phyloP scores from a whole-genome alignment of 2,113 vertebrate species.

The Phyllopteryx taeniolatus region DNA sequence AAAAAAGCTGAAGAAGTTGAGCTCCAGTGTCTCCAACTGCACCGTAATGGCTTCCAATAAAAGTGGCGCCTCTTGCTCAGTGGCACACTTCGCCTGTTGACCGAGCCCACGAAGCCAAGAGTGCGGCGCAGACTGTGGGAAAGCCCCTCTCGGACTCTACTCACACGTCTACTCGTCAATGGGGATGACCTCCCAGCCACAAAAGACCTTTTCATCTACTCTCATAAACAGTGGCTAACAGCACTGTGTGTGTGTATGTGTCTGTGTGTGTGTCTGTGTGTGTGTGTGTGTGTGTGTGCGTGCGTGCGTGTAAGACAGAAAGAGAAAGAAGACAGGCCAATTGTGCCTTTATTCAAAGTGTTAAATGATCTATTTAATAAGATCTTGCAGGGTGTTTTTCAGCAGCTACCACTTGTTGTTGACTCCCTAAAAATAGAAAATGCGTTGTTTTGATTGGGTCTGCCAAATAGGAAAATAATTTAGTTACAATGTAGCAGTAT shows the following conservation, averaged over 20 bases:
- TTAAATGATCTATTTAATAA: neutral
- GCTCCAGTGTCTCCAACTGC: conserved; percentile 2
- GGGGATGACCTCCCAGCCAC: conserved; percentile 64
- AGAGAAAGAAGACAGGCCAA: conserved; percentile 10
- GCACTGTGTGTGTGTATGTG: conserved; percentile 33
- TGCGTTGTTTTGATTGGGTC: neutral
- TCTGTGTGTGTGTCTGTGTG: conserved; percentile 19
- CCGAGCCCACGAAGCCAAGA: conserved; percentile 1
- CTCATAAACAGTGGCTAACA: conserved; percentile 49
- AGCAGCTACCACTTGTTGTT: conserved; percentile 33
- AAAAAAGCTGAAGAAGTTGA: neutral
- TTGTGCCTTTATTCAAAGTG: conserved; percentile 23
- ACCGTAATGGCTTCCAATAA: conserved; percentile 37
- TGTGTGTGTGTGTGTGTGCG: conserved; percentile 7
- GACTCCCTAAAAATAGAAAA: conserved; percentile 3
- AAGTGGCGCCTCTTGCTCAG: conserved; percentile 58
- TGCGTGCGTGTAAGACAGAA: neutral
- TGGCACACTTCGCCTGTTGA: conserved; percentile 74
- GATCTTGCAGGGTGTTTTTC: conserved; percentile 4
- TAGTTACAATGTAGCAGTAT: neutral
- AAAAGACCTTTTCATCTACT: conserved; percentile 66
- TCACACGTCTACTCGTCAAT: conserved; percentile 72
- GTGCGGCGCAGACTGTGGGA: conserved; percentile 65
- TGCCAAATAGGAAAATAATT: neutral
- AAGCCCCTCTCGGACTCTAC: conserved; percentile 61